These are phyloP conservation scores for Diloba caeruleocephala DNA, from an alignment of 2,888 invertebrate genomes.

Conservation along the genomic window DNA sequence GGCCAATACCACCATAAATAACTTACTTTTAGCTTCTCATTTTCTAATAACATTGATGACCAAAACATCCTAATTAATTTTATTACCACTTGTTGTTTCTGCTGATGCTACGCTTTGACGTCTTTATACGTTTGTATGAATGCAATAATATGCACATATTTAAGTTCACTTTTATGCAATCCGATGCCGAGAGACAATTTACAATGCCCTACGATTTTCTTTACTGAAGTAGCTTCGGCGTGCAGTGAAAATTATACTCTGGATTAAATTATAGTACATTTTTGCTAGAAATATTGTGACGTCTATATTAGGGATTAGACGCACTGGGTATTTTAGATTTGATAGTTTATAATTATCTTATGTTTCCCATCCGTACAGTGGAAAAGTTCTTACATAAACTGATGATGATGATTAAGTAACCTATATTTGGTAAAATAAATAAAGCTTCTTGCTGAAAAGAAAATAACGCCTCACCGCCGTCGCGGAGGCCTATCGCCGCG, in stretches of 20 bases:
- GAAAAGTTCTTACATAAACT: too few species aligned
- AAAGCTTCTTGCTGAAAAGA: too few species aligned
- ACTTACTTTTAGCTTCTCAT: too few species aligned
- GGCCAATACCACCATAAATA: too few species aligned
- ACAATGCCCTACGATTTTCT: conserved; percentile 77
- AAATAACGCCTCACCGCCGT: too few species aligned
- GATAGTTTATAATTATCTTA: background rate
- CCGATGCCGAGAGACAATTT: conserved; percentile 77
- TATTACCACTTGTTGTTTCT: conserved; percentile 25
- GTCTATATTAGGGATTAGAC: conserved; percentile 51
- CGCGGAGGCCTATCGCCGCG: too few species aligned
- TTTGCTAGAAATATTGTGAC: conserved; percentile 69
- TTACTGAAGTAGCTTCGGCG: conserved; percentile 81
- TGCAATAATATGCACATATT: conserved; percentile 86
- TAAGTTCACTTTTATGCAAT: conserved; percentile 80
- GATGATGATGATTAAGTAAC: too few species aligned
- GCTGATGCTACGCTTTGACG: conserved; percentile 77
- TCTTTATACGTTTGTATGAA: conserved; percentile 82
- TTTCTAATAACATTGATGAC: too few species aligned
- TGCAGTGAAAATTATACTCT: conserved; percentile 71
- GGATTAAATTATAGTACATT: conserved; percentile 69
- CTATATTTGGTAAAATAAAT: too few species aligned
- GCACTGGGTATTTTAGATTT: conserved; percentile 17
- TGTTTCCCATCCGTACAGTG: too few species aligned
- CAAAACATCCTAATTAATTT: too few species aligned